phyloP scores from a whole-genome alignment of 1,140 invertebrate species.

The Bemisia tabaci region DNA sequence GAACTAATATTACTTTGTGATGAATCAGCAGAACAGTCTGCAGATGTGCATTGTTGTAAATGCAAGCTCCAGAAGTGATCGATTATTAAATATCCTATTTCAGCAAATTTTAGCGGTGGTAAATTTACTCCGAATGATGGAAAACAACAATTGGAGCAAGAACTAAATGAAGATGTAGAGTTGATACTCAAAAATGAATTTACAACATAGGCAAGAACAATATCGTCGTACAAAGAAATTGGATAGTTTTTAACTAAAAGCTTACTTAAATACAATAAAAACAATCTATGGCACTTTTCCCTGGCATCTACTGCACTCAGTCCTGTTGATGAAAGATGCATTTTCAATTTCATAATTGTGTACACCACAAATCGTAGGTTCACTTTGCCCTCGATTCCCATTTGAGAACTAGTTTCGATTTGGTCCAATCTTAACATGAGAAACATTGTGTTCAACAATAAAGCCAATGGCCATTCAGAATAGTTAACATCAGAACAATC shows the following conservation, averaged over 20 bases:
- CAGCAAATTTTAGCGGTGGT: neutral
- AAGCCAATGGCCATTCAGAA: conserved; percentile 20
- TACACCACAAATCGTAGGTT: conserved; percentile 21
- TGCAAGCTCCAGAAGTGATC: neutral
- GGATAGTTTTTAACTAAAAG: conserved; percentile 12
- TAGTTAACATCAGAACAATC: conserved; percentile 13
- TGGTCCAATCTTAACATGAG: conserved; percentile 24
- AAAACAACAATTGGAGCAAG: neutral
- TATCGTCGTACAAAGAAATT: conserved; percentile 11
- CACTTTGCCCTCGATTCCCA: conserved; percentile 19
- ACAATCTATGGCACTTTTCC: conserved; percentile 19
- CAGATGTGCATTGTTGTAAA: neutral
- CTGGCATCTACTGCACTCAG: conserved; percentile 7
- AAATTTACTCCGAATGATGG: neutral
- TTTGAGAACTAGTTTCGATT: conserved; percentile 21
- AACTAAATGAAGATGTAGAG: conserved; percentile 5
- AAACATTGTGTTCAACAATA: conserved; percentile 24
- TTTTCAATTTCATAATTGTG: conserved; percentile 21
- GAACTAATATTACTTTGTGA: neutral
- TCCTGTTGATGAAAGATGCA: conserved; percentile 16
- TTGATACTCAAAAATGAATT: neutral
- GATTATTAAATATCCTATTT: neutral
- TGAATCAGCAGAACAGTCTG: neutral
- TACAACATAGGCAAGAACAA: conserved; percentile 5
- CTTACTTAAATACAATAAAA: conserved; percentile 22